These are phyloP conservation scores for Thumatha senex DNA, from an alignment of 2,888 invertebrate genomes.

Conservation along the genomic window DNA sequence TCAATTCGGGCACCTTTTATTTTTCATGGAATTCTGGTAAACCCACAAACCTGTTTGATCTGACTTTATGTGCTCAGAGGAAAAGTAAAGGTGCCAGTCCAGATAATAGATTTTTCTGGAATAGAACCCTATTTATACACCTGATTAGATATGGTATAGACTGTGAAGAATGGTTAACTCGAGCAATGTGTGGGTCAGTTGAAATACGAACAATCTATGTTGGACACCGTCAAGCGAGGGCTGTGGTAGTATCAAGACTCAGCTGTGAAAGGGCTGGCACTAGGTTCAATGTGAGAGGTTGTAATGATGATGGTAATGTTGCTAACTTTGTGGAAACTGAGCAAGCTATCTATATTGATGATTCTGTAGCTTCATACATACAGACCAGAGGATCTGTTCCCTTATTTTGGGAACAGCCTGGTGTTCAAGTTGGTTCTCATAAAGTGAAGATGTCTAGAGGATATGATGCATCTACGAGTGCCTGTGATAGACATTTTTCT, in stretches of 20 bases:
- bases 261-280: constrained; percentile 99
- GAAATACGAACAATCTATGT: constrained; percentile 99
- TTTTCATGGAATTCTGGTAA: constrained; percentile 91
- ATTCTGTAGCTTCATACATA: constrained; percentile 94
- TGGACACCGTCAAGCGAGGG: constrained; percentile 95
- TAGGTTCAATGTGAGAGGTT: constrained; percentile 98
- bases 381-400: constrained; percentile 98
- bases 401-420: constrained; percentile 99
- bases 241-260: constrained; percentile 97
- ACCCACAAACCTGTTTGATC: constrained; percentile 87
- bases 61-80: constrained; percentile 97
- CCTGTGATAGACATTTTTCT: constrained; percentile 95
- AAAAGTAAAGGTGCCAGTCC: constrained; percentile 90
- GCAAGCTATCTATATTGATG: constrained; percentile 96
- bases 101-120: constrained; percentile 99
- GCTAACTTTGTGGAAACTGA: constrained; percentile 99
- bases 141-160: constrained; percentile 96
- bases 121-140: constrained; percentile 97
- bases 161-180: constrained; percentile 95
- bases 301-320: constrained; percentile 99
- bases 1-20: constrained; percentile 99
- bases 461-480: constrained; percentile 96
- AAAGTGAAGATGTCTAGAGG: constrained; percentile 98
- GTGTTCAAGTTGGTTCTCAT: constrained; percentile 99
- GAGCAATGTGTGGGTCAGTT: constrained; percentile 98